A percentile compares a stretch with the other conserved stretches of the same genome.
phyloP scores from a whole-genome alignment of 2,797 vertebrate genomes.

The Gallinago stenura region DNA sequence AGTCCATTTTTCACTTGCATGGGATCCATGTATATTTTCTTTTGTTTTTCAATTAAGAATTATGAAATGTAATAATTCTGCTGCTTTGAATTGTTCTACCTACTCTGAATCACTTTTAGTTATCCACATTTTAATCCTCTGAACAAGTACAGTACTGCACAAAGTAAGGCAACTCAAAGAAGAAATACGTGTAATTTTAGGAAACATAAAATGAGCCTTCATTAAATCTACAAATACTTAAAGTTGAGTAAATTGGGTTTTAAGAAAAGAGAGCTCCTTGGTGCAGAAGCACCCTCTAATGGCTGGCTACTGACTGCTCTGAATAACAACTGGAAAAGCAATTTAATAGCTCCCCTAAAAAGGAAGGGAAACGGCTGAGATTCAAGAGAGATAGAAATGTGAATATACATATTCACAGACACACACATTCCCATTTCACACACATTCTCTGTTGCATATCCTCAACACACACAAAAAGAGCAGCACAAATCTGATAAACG shows the following conservation, averaged over 20 bases:
- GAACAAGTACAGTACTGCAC: not conserved
- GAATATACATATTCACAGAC: not conserved
- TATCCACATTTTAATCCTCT: not conserved
- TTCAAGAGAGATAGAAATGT: not conserved
- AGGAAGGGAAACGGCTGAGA: conserved; percentile 4
- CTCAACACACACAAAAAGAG: not conserved
- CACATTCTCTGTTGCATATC: not conserved
- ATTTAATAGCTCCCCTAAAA: not conserved
- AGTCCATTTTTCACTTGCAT: not conserved
- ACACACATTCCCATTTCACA: not conserved
- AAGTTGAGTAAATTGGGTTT: not conserved
- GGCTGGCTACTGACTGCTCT: not conserved
- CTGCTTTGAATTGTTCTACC: not conserved
- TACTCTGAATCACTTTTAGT: not conserved
- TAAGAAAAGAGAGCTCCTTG: conserved; percentile 17
- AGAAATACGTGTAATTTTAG: conserved; percentile 6
- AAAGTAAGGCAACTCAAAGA: conserved; percentile 26
- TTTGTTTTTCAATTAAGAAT: not conserved
- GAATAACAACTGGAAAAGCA: not conserved
- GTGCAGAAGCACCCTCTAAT: conserved; percentile 66
- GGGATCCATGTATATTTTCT: not conserved
- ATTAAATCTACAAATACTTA: not conserved
- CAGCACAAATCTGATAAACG: not conserved
- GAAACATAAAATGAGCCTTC: not conserved
- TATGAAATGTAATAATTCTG: not conserved